A percentile compares a stretch with the other conserved stretches of the same genome.
Evolutionary conservation across 2,888 invertebrate genomes (phyloP).

Genomic region (Lasioglossum zephyrum): DNA sequence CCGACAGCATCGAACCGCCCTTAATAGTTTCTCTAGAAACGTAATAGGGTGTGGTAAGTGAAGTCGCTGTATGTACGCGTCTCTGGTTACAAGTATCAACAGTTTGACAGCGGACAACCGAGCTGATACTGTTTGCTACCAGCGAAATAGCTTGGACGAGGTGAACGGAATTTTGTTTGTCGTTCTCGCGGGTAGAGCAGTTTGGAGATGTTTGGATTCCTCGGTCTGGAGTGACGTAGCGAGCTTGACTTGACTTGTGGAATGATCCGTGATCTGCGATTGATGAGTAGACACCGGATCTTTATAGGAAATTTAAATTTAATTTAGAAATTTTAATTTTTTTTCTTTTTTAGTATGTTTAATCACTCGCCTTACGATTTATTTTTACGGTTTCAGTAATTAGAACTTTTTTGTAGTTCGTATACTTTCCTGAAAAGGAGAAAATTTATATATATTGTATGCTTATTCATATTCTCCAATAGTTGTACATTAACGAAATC

Average conservation of each 20-base stretch:
- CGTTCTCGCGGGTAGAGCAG: neutral
- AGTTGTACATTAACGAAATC: too few species aligned
- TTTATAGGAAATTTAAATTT: too few species aligned
- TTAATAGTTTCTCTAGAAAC: constrained; percentile 68
- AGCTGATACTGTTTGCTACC: constrained; percentile 25
- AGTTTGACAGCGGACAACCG: constrained; percentile 45
- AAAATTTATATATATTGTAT: too few species aligned
- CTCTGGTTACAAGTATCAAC: constrained; percentile 47
- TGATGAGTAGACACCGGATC: neutral
- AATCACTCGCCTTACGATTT: too few species aligned
- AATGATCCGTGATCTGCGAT: neutral
- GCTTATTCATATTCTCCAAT: too few species aligned
- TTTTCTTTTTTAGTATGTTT: too few species aligned
- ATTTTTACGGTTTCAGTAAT: too few species aligned
- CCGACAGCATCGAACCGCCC: constrained; percentile 71
- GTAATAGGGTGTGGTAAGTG: constrained; percentile 62
- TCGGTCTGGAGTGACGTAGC: neutral
- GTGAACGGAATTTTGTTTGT: neutral
- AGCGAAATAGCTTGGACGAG: constrained; percentile 38
- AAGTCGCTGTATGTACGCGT: constrained; percentile 47
- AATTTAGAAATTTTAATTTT: too few species aligned
- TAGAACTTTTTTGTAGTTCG: too few species aligned
- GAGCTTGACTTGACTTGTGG: neutral
- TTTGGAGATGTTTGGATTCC: neutral
- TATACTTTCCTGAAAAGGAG: too few species aligned